Base-by-base conservation (phyloP, 2,113 vertebrate species). In the Pampusana beccarii region DNA sequence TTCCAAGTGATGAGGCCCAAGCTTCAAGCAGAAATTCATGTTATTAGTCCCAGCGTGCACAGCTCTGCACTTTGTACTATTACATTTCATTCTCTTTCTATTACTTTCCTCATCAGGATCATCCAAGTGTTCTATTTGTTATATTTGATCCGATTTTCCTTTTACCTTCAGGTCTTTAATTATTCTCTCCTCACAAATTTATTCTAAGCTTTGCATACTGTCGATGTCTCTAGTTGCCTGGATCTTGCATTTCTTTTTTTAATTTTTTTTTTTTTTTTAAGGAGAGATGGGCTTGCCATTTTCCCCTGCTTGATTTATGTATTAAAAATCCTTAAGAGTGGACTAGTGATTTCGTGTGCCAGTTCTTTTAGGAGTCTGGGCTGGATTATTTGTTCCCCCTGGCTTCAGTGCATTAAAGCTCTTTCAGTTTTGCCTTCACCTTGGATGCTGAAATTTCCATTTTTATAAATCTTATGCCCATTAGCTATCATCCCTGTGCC, bases 101-200 rank as follows among this genome's bases (percentile, higher is more conserved):
- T 90, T 94, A 54, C 64, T 94, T 54, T 67, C 64, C 82, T 88
- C 5, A 0, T 86, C 86, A 94, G 91, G 91, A 88, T 90, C 90
- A 93, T 90, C 86, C 19, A 7, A 93, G 91, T 88, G 86, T 86
- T 94, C 92, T 94, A 92, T 93, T 95, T 96, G 86, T 86, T 93
- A 73, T 56, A 92, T 88, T 92, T 92, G 82, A 94, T 93, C 94
- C 51, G 4, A 88, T 94, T 95, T 95, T 88, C 82, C 94, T 88
- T 90, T 97, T 96, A 94, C 92, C 88, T 97, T 90, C 16, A 84
- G 88, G 92, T 97, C 91, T 93, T 96, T 95, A 96, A 96, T 96
- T 97, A 93, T 95, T 93, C 79, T 90, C 82, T 77, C 67, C 91
- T 80, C 11, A 1, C 80, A 91, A 86, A 93, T 95, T 83, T 93